Conservation (phyloP, 2,797 vertebrate species). For the Manis javanica region DNA sequence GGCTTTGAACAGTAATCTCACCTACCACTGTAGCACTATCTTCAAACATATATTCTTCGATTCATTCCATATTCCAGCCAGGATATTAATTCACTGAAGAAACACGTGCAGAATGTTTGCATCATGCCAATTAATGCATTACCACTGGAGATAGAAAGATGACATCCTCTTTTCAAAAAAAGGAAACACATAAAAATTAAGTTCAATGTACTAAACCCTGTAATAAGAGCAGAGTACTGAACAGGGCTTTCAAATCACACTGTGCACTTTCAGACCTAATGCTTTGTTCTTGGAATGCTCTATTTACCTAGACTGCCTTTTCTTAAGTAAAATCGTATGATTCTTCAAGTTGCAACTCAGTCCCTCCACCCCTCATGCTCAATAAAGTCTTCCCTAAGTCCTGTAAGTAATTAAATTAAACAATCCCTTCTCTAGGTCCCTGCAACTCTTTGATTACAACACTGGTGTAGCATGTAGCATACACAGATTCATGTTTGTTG, state of each 20-base stretch:
- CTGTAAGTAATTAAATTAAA: background rate
- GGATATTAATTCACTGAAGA: background rate
- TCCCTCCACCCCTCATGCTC: background rate
- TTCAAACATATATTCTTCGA: background rate
- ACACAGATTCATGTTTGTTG: background rate
- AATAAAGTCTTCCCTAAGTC: background rate
- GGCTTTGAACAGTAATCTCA: background rate
- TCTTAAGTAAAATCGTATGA: background rate
- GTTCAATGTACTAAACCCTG: background rate
- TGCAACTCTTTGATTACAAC: background rate
- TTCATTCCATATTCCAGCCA: background rate
- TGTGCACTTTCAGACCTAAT: background rate
- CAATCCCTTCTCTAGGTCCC: background rate
- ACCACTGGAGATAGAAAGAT: background rate
- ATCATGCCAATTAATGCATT: background rate
- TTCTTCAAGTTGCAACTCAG: background rate
- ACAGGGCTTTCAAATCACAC: background rate
- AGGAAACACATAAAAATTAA: background rate
- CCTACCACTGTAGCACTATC: background rate
- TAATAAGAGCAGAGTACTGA: background rate
- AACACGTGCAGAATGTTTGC: background rate
- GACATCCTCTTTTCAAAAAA: background rate
- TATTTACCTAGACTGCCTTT: background rate
- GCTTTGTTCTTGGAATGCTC: background rate
- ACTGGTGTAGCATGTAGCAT: background rate